Percentiles rank a stretch among this genome's conserved stretches.
phyloP scores from a whole-genome alignment of 2,888 invertebrate genomes.

The Drosophila hamatofila region DNA sequence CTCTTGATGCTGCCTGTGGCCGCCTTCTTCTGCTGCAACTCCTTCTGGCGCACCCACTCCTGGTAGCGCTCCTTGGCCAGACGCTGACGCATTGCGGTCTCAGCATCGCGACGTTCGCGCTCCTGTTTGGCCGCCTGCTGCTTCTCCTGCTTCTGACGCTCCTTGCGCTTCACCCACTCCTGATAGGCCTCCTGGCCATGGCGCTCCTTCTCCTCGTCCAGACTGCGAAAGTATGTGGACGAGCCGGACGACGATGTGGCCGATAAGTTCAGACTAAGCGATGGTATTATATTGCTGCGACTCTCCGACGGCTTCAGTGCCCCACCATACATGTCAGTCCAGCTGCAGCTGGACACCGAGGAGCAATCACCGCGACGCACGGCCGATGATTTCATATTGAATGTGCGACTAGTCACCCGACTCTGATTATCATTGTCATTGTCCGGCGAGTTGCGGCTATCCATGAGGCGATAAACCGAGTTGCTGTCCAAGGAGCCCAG shows the following conservation, averaged over 20 bases:
- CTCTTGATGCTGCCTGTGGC: constrained; percentile 7
- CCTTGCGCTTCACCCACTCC: constrained; percentile 83
- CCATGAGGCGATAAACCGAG: background rate
- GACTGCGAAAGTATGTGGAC: constrained; percentile 50
- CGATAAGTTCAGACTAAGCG: constrained; percentile 72
- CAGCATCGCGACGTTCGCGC: constrained; percentile 69
- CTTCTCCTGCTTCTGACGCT: constrained; percentile 62
- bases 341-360: constrained; percentile 61
- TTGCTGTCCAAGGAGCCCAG: constrained; percentile 21
- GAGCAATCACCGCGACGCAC: constrained; percentile 43
- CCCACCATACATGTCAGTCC: constrained; percentile 58
- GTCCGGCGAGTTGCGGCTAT: background rate
- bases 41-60: constrained; percentile 79
- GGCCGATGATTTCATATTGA: constrained; percentile 29
- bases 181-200: constrained; percentile 72
- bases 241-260: constrained; percentile 55
- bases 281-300: constrained; percentile 75
- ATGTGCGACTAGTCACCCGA: constrained; percentile 56
- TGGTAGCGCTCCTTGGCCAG: constrained; percentile 70
- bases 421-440: constrained; percentile 13
- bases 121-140: constrained; percentile 60
- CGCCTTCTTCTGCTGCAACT: constrained; percentile 45
- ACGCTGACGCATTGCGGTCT: constrained; percentile 51
- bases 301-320: constrained; percentile 54
- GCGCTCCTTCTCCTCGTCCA: constrained; percentile 46